These are phyloP conservation scores for Vulpes ferrilata DNA, from an alignment of 2,113 vertebrate genomes.

Conservation along the genomic window DNA sequence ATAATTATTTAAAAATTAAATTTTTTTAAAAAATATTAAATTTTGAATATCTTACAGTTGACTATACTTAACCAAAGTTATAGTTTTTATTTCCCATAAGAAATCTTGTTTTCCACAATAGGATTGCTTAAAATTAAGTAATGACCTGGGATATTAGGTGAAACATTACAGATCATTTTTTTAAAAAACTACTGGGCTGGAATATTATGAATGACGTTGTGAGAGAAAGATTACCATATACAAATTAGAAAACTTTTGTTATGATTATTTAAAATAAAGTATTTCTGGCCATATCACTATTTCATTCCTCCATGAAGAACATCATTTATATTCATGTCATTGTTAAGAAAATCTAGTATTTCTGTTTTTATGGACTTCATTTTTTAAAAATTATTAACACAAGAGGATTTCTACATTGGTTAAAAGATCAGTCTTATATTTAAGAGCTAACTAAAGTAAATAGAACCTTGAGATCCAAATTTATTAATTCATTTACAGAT, in stretches of 20 bases:
- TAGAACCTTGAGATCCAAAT: not conserved
- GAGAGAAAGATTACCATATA: not conserved
- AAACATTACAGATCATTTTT: not conserved
- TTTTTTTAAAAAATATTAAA: not conserved
- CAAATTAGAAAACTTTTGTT: not conserved
- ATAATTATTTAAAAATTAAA: conserved; percentile 42
- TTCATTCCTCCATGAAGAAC: not conserved
- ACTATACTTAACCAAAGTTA: not conserved
- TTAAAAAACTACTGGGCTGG: not conserved
- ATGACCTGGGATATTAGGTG: not conserved
- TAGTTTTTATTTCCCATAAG: not conserved
- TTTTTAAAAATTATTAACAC: not conserved
- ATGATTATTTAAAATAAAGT: not conserved
- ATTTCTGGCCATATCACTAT: not conserved
- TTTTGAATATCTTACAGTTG: conserved; percentile 40
- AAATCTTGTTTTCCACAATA: not conserved
- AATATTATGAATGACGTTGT: not conserved
- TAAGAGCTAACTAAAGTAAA: not conserved
- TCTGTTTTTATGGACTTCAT: not conserved
- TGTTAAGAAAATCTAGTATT: not conserved
- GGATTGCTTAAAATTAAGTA: conserved; percentile 19
- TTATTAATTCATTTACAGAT: not conserved
- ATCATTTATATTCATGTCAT: conserved; percentile 17
- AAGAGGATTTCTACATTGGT: not conserved
- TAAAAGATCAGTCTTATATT: not conserved